phyloP scores from a whole-genome alignment of 2,113 vertebrate genomes.

The Plotosus lineatus region DNA sequence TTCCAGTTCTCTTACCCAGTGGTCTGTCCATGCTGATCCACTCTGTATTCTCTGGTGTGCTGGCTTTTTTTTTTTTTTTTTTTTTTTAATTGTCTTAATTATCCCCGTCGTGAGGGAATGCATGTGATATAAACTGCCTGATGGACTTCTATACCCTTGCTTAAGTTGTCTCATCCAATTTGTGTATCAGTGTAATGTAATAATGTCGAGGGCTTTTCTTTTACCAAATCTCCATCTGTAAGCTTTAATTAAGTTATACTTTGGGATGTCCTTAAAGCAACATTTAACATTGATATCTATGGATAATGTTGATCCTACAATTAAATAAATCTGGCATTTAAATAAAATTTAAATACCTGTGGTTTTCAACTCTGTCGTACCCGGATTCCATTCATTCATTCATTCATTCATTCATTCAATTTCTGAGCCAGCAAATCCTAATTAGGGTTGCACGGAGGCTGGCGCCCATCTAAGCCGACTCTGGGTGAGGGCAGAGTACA shows the following conservation, averaged over 20 bases:
- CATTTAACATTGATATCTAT: slow-evolving; percentile 18
- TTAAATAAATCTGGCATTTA: slow-evolving; percentile 15
- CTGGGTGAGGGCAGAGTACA: no score
- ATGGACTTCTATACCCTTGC: background rate
- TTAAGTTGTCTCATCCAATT: slow-evolving; percentile 21
- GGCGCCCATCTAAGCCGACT: no score
- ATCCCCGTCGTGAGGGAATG: background rate
- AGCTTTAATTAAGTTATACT: background rate
- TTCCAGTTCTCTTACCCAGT: background rate
- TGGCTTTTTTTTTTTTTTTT: no score
- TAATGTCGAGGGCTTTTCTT: slow-evolving; percentile 7
- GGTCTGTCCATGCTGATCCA: background rate
- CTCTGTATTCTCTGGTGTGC: background rate
- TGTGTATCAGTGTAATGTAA: slow-evolving; percentile 4
- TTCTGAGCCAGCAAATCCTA: no score
- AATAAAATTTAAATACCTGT: background rate
- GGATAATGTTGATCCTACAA: background rate
- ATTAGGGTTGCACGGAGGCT: no score
- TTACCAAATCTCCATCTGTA: background rate
- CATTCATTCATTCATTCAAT: no score
- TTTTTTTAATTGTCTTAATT: slow-evolving; percentile 31
- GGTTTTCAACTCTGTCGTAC: background rate
- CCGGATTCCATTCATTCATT: no score
- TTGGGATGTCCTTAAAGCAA: slow-evolving; percentile 15
- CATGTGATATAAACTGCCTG: slow-evolving; percentile 4